Evolutionary conservation across 2,888 invertebrate species (phyloP).

Genomic region (Erynnis tages): DNA sequence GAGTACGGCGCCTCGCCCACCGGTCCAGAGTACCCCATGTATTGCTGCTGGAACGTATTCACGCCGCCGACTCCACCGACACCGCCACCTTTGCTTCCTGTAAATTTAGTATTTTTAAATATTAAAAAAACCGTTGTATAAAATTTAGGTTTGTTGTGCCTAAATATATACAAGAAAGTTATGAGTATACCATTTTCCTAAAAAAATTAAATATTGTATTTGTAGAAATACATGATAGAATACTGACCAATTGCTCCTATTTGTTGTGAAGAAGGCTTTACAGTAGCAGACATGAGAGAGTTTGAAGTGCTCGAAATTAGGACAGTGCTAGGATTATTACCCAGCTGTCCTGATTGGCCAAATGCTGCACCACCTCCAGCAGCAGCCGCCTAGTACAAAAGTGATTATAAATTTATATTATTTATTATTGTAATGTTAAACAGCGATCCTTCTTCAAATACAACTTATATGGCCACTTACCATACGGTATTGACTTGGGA

Average conservation of each 20-base stretch:
- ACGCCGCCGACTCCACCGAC: slow-evolving; percentile 71
- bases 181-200: not conserved
- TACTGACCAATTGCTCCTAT: slow-evolving; percentile 90
- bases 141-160: too few species aligned
- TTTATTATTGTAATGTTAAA: too few species aligned
- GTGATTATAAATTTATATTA: not conserved
- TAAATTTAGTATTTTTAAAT: too few species aligned
- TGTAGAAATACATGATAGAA: too few species aligned
- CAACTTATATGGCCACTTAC: slow-evolving; percentile 46
- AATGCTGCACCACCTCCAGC: slow-evolving; percentile 85
- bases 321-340: slow-evolving; percentile 92
- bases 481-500: slow-evolving; percentile 75
- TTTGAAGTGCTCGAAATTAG: slow-evolving; percentile 94
- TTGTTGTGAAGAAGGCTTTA: slow-evolving; percentile 90
- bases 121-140: too few species aligned
- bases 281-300: slow-evolving; percentile 93
- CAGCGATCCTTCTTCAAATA: too few species aligned
- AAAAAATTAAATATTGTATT: slow-evolving; percentile 12
- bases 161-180: too few species aligned
- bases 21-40: slow-evolving; percentile 71
- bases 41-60: slow-evolving; percentile 76
- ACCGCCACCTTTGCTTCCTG: slow-evolving; percentile 57
- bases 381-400: slow-evolving; percentile 59
- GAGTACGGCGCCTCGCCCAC: slow-evolving; percentile 73
- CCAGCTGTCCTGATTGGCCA: slow-evolving; percentile 90